Evolutionary conservation across 2,797 vertebrate genomes (phyloP).

Genomic region (Hyperoplus lanceolatus): DNA sequence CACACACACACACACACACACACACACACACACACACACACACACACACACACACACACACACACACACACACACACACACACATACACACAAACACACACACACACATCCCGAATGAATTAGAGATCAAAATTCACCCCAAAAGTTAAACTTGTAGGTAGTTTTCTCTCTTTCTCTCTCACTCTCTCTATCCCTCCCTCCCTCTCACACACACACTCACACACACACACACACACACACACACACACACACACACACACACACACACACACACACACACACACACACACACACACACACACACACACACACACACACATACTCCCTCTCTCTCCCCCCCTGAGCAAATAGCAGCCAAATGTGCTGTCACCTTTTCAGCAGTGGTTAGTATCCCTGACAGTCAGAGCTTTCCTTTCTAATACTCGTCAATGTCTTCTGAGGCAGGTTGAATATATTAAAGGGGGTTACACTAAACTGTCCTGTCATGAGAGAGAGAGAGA

Average conservation of each 20-base stretch:
- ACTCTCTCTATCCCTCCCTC: no score
- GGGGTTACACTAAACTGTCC: constrained; percentile 81
- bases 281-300: no score
- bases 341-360: constrained; percentile 81
- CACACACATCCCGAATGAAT: constrained; percentile 78
- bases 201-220: no score
- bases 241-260: no score
- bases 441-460: constrained; percentile 77
- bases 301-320: no score
- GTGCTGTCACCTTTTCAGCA: constrained; percentile 84
- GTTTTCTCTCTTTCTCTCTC: constrained; percentile 52
- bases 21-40: constrained; percentile 45
- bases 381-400: constrained; percentile 81
- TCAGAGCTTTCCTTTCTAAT: constrained; percentile 82
- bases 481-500: constrained; percentile 71
- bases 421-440: constrained; percentile 71
- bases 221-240: no score
- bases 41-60: constrained; percentile 67
- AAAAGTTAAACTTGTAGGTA: constrained; percentile 68
- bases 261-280: no score
- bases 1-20: constrained; percentile 68
- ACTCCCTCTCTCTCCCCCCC: no score
- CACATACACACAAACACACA: constrained; percentile 72
- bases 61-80: constrained; percentile 68
- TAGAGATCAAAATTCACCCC: constrained; percentile 78